Evolutionary conservation across 1,140 invertebrate species (phyloP), one percentile per base, ranked within the genome.

Genomic region (Whitmania pigra): DNA sequence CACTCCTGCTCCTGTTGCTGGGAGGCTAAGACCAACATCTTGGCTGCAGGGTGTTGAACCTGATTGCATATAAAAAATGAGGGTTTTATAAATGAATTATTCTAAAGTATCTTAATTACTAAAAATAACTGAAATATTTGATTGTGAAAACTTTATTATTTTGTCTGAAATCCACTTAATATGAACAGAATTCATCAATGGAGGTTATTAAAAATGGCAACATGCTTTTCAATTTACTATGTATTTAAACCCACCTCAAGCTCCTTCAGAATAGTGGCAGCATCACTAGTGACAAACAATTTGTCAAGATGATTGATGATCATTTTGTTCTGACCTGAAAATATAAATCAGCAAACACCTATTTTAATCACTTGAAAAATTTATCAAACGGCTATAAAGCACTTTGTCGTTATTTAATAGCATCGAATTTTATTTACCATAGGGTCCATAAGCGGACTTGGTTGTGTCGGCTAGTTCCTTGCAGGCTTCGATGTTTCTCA

Each of bases 1-100:
- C 97, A 90, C 87, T 99, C 95, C 79, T 94, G 88, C 83, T 99
- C 94, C 84, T 99, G 95, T 89, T 97, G 97, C 84, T 98, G 89
- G 75, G 93, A 93, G 22, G 91, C 94, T 77, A 97, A 83, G 11
- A 98, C 90, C 82, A 99, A 88, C 60, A 99, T 85, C 81, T 95
- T 97, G n/a, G 94, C 97, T 67, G 96, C 96, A 69, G 96, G 97
- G 84, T 99, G 96, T 82, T 98, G 93, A 54, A 99, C 85, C 82
- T 87, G 77, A 71, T 18, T 67, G 63, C 22, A 71, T 57, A 63
- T 71, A 49, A 71, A 13, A 22, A 55, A 57, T 40, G 2, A 73
- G 0, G 5, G 2, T 15, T 67, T 57, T 11, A 67, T 55, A 18
- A 27, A 36, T 6, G 6, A 36, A 2, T 36, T 36, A 36, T 3